phyloP scores from a whole-genome alignment of 37 sponge, comb jelly and placozoan genomes.

The Hormiphora californensis region DNA sequence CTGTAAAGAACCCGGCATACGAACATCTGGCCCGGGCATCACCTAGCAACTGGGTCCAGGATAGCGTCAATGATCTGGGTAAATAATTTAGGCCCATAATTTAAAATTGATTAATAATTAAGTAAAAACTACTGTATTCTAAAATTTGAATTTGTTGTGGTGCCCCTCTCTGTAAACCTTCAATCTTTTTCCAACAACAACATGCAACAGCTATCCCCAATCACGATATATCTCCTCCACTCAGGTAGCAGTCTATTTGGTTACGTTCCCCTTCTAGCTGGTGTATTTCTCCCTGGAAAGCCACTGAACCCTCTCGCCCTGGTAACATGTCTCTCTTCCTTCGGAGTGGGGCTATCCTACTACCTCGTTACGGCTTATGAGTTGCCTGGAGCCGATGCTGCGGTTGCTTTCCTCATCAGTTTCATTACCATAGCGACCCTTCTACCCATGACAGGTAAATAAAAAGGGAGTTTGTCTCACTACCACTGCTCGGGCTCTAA shows the following conservation, averaged over 20 bases:
- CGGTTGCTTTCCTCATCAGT: slow-evolving; percentile 30
- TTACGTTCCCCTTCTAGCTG: slow-evolving; percentile 25
- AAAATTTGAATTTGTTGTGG: too few species aligned
- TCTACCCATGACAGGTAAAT: slow-evolving; percentile 45
- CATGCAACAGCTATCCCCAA: too few species aligned
- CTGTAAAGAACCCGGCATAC: slow-evolving; percentile 31
- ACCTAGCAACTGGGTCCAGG: slow-evolving; percentile 54
- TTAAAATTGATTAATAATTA: too few species aligned
- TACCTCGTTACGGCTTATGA: slow-evolving; percentile 34
- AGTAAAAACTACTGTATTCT: too few species aligned
- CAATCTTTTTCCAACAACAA: too few species aligned
- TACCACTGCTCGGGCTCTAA: too few species aligned
- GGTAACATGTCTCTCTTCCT: slow-evolving; percentile 23
- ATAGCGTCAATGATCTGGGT: slow-evolving; percentile 38
- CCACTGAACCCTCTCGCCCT: slow-evolving; percentile 47
- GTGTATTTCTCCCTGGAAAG: slow-evolving; percentile 28
- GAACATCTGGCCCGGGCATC: slow-evolving; percentile 23
- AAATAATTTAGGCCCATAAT: too few species aligned
- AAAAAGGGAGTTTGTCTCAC: too few species aligned
- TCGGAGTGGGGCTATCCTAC: slow-evolving; percentile 30
- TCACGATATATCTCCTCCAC: too few species aligned
- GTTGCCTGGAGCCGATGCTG: slow-evolving; percentile 29
- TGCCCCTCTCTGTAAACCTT: too few species aligned
- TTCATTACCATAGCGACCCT: slow-evolving; percentile 49
- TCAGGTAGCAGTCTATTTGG: slow-evolving; percentile 46